phyloP scores from a whole-genome alignment of 64 coral and sea anemone genomes.

The Montipora sp. region DNA sequence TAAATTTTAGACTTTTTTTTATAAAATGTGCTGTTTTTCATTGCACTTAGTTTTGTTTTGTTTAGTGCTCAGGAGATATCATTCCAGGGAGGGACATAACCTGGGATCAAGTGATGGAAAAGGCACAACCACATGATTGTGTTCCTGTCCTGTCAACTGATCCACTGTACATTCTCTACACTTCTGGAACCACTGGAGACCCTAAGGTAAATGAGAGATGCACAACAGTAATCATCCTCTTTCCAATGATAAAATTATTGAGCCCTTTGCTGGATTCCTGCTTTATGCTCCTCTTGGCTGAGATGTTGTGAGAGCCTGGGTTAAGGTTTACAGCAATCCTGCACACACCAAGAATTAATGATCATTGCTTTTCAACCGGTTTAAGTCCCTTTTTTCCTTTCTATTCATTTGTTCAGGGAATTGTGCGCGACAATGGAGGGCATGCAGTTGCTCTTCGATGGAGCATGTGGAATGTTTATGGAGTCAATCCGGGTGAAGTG shows the following conservation, averaged over 20 bases:
- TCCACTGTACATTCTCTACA: slow-evolving; percentile 97
- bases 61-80: slow-evolving; percentile 70
- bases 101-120: slow-evolving; percentile 93
- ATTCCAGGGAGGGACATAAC: slow-evolving; percentile 85
- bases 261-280: no score
- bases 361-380: neutral
- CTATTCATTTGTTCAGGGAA: slow-evolving; percentile 58
- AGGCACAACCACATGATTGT: slow-evolving; percentile 89
- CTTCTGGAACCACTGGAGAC: slow-evolving; percentile 96
- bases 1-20: no score
- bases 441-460: slow-evolving; percentile 96
- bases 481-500: slow-evolving; percentile 93
- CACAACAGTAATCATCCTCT: no score
- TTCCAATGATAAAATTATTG: no score
- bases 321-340: no score
- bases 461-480: slow-evolving; percentile 93
- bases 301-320: no score
- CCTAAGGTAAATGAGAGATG: slow-evolving; percentile 74
- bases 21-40: neutral
- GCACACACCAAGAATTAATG: neutral
- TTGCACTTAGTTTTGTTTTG: neutral
- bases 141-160: slow-evolving; percentile 90
- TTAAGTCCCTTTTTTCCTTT: neutral
- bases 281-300: no score
- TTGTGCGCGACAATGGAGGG: slow-evolving; percentile 90